Percentiles rank a stretch among this genome's conserved stretches.
phyloP scores from a whole-genome alignment of 2,888 invertebrate genomes.

The Asteroscopus sphinx region DNA sequence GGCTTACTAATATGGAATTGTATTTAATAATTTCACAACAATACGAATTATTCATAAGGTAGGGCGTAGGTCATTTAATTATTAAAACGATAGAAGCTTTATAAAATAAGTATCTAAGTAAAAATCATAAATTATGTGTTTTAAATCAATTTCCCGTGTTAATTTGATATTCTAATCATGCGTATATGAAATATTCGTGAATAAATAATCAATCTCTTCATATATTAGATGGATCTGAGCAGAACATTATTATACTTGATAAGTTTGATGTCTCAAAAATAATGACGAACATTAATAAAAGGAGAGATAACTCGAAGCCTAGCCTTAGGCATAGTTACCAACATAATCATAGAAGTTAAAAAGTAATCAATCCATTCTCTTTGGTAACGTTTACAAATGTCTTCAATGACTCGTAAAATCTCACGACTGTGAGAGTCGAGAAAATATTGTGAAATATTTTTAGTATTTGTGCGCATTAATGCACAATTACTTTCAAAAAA shows the following conservation, averaged over 20 bases:
- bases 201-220: slow-evolving; percentile 32
- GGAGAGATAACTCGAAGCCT: slow-evolving; percentile 69
- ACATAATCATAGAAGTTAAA: slow-evolving; percentile 87
- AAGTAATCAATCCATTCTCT: slow-evolving; percentile 88
- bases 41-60: too few species aligned
- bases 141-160: slow-evolving; percentile 10
- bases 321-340: slow-evolving; percentile 79
- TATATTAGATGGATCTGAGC: slow-evolving; percentile 35
- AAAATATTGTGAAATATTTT: slow-evolving; percentile 80
- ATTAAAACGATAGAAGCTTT: slow-evolving; percentile 1
- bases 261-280: slow-evolving; percentile 75
- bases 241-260: slow-evolving; percentile 55
- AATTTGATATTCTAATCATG: slow-evolving; percentile 24
- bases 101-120: background rate
- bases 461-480: slow-evolving; percentile 65
- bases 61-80: too few species aligned
- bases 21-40: too few species aligned
- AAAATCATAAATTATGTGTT: background rate
- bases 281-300: slow-evolving; percentile 79
- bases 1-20: too few species aligned
- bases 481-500: slow-evolving; percentile 68
- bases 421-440: slow-evolving; percentile 77
- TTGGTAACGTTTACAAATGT: slow-evolving; percentile 84
- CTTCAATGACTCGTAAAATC: slow-evolving; percentile 86
- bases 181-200: slow-evolving; percentile 22